These are phyloP conservation scores for Aptenodytes forsteri DNA, from an alignment of 2,113 vertebrate genomes.

Conservation along the genomic window DNA sequence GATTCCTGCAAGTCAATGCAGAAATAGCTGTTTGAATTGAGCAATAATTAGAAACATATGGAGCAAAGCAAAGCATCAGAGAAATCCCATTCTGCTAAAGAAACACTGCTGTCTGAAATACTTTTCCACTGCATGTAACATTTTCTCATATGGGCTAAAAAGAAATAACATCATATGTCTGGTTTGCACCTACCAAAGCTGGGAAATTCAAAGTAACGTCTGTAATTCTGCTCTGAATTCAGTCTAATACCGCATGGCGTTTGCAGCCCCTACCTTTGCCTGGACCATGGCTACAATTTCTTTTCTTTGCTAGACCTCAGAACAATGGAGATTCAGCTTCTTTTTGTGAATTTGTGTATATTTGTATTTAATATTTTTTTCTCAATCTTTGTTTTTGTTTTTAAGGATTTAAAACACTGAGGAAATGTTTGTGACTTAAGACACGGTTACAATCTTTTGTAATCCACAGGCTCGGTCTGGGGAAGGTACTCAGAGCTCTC, in stretches of 20 bases:
- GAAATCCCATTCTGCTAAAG: conserved; percentile 62
- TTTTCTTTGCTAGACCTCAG: background rate
- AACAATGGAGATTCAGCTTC: background rate
- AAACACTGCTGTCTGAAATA: conserved; percentile 59
- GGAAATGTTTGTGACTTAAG: background rate
- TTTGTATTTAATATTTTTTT: background rate
- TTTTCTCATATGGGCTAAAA: conserved; percentile 35
- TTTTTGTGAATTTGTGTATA: background rate
- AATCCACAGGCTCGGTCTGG: background rate
- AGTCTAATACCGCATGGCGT: background rate
- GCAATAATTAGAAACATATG: conserved; percentile 68
- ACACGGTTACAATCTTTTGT: background rate
- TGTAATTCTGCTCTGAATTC: conserved; percentile 8
- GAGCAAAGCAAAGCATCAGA: conserved; percentile 57
- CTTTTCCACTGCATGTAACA: conserved; percentile 56
- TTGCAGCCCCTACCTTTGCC: background rate
- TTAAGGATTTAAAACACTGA: background rate
- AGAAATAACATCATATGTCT: conserved; percentile 45
- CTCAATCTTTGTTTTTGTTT: background rate
- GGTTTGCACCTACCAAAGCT: conserved; percentile 49
- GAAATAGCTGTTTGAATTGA: conserved; percentile 66
- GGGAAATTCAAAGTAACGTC: conserved; percentile 16
- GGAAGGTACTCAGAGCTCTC: background rate
- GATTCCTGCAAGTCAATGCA: conserved; percentile 63
- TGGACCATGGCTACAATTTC: background rate